phyloP scores from a whole-genome alignment of 2,797 vertebrate genomes.

The Lerista edwardsae region DNA sequence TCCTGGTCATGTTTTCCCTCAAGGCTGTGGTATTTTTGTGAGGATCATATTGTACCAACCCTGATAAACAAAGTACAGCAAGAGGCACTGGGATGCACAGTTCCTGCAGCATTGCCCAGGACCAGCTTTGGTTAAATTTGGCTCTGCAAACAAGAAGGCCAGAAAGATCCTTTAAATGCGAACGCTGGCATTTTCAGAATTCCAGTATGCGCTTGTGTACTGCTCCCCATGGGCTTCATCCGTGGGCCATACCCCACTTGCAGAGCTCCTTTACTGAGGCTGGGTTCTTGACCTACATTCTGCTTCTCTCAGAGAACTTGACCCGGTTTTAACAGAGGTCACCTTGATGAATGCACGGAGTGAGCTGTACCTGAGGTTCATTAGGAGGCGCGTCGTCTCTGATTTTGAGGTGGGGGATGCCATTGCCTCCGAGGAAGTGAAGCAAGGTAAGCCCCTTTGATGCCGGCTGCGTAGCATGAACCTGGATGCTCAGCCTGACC shows the following conservation, averaged over 20 bases:
- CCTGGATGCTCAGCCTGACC: not conserved
- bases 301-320: conserved; percentile 84
- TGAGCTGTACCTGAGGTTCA: conserved; percentile 93
- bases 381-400: conserved; percentile 88
- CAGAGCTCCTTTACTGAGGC: conserved; percentile 16
- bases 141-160: not conserved
- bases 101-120: not conserved
- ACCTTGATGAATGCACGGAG: conserved; percentile 95
- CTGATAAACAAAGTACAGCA: not conserved
- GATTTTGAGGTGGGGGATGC: conserved; percentile 96
- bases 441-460: conserved; percentile 81
- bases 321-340: conserved; percentile 92
- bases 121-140: not conserved
- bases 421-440: conserved; percentile 83
- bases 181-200: not conserved
- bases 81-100: not conserved
- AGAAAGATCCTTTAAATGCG: not conserved
- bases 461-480: too few relatives aligned
- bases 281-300: conserved; percentile 4
- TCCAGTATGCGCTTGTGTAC: not conserved
- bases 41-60: not conserved
- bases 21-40: too few relatives aligned
- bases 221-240: conserved; percentile 19
- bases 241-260: not conserved
- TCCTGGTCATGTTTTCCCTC: not conserved